Evolutionary conservation across 2,888 invertebrate species (phyloP).

Genomic region (Drosophila differens): DNA sequence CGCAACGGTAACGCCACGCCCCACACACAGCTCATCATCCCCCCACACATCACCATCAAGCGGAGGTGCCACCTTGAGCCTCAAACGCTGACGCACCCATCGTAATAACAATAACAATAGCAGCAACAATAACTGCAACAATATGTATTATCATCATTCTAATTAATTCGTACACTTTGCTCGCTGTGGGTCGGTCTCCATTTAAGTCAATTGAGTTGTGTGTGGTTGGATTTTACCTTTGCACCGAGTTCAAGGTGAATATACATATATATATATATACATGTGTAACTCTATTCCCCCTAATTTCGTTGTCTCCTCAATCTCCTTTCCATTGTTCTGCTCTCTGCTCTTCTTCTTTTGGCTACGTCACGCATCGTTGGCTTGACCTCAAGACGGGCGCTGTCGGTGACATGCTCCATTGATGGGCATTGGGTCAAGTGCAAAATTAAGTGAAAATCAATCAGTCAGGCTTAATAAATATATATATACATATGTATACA

Average conservation of each 20-base stretch:
- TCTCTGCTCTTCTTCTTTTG: slow-evolving; percentile 1
- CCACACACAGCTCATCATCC: slow-evolving; percentile 20
- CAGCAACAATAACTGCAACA: slow-evolving; percentile 34
- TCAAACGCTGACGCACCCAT: slow-evolving; percentile 26
- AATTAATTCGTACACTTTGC: slow-evolving; percentile 61
- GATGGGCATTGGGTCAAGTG: slow-evolving; percentile 49
- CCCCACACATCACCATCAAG: not conserved
- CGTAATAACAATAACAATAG: slow-evolving; percentile 22
- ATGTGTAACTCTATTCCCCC: slow-evolving; percentile 1
- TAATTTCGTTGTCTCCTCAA: not conserved
- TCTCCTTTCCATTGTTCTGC: slow-evolving; percentile 2
- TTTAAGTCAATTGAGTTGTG: slow-evolving; percentile 36
- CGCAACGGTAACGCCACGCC: slow-evolving; percentile 51
- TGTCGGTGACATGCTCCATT: slow-evolving; percentile 46
- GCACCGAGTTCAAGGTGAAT: slow-evolving; percentile 53
- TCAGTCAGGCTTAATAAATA: slow-evolving; percentile 9
- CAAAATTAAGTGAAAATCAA: slow-evolving; percentile 33
- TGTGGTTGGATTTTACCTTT: slow-evolving; percentile 13
- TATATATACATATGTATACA: not conserved
- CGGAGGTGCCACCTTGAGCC: not conserved
- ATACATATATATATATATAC: not conserved
- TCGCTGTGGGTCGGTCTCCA: not conserved
- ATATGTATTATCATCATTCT: slow-evolving; percentile 43
- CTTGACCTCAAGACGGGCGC: slow-evolving; percentile 22
- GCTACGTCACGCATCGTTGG: slow-evolving; percentile 48